Base-by-base conservation (phyloP, 2,797 vertebrate species). In the Enteromius anoplus region DNA sequence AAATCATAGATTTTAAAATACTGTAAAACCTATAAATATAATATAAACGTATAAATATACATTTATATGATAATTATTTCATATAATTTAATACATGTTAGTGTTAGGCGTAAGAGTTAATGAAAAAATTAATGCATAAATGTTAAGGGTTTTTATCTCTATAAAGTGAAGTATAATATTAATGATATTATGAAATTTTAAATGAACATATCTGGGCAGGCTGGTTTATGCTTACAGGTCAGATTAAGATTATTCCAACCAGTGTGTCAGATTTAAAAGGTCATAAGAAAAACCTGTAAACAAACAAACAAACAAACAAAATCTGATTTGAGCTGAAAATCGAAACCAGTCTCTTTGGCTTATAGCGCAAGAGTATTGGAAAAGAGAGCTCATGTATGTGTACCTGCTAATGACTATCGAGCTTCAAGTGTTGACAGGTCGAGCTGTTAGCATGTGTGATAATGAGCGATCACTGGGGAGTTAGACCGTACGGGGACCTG, bases 341-440 rank as follows among this genome's bases (percentile, higher is more conserved):
- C 9, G 1, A 12, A 42, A 21, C 3, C 1, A 2, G 45, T 42
- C 75, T 78, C 37, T 77, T 64, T 29, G 75, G 53, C 55, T 77
- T 29, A 42, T 3, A 68, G 15, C 1, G 15, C 12, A 26, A 40
- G 23, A 21, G 49, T 82, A 69, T 76, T 75, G 49, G 49, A 82
- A 69, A 55, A 76, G 64, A 37, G 64, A 34, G 62, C 45, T 79
- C 62, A 53, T n/a, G 72, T 58, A 53, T 53, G 69, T 83, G 64
- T n/a, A 70, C 14, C 64, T 71, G 66, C 55, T 85, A 84, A 86
- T 72, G 87, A 84, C 83, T 85, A 86, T 84, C 81, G 86, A 87
- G 83, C 83, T 81, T 81, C 81, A 70, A 83, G 80, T 86, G 89
- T 86, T 89, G 88, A 90, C 86, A 87, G 84, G 65, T 60, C 51